Evolutionary conservation across 2,113 vertebrate genomes (phyloP), one percentile per base, ranked within the genome.

Genomic region (Ptilorrhoa leucosticta): DNA sequence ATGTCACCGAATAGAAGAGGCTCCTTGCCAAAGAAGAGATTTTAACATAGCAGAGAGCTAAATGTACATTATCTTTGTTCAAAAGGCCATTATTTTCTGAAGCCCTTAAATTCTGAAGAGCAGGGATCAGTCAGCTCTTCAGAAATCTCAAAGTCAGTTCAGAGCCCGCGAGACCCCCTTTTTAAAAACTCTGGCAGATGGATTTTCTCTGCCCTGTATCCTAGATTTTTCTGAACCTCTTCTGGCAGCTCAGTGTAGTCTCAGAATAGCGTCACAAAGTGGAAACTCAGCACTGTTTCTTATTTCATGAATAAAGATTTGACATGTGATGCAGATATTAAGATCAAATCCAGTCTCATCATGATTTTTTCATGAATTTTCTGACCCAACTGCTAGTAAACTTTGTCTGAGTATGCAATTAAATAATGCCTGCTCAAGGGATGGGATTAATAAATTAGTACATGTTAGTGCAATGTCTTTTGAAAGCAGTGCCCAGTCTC

Each of bases 291-390:
- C 48, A 48, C n/a, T 57, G 31, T 70, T 88, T 80, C 65, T 90
- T 65, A 48, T 57, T 92, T 90, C 28, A 30, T 80, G 44, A 90
- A 71, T 35, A 94, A 79, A 69, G 85, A 48, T 72, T 90, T 91
- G 66, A 88, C 47, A 85, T 77, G 54, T 2, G 1, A 24, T 69
- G 13, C 80, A 90, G 92, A 85, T 65, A 76, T 40, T 57, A 81
- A 58, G 35, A 80, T 77, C 31, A 58, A 90, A 89, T 58, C 50
- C 27, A 80, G 53, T 33, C 23, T 42, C 37, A 40, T 60, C 45
- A n/a, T 80, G 37, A 85, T 80, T 73, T n/a, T 19, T 95, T 33
- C n/a, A 45, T 27, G 50, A 77, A 83, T 93, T 83, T 97, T 93
- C 50, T 93, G 48, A 72, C n/a, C 19, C 0, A 0, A 37, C 48